phyloP scores from a whole-genome alignment of 2,113 vertebrate species.

The Atlantisia rogersi region DNA sequence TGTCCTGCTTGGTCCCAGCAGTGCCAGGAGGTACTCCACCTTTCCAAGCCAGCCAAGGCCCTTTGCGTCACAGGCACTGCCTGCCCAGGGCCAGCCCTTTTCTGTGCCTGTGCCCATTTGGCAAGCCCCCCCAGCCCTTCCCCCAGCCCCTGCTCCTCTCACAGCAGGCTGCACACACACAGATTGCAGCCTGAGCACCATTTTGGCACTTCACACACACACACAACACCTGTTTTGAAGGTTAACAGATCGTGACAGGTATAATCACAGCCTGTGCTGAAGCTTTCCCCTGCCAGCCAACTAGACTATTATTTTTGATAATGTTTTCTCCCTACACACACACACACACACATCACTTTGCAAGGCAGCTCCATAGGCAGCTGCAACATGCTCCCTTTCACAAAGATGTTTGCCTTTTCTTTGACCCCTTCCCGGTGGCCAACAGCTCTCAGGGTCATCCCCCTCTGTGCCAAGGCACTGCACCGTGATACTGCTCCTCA shows the following conservation, averaged over 20 bases:
- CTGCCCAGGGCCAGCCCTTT: background rate
- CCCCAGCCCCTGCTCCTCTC: background rate
- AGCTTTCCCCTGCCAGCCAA: conserved; percentile 14
- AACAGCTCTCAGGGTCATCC: background rate
- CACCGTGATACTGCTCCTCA: background rate
- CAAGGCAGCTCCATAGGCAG: background rate
- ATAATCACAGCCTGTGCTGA: conserved; percentile 28
- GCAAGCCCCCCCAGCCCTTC: background rate
- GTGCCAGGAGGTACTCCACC: fast-evolving
- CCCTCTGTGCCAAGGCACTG: background rate
- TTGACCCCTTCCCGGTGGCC: background rate
- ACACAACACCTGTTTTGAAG: conserved; percentile 41
- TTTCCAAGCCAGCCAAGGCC: background rate
- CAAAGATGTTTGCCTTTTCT: background rate
- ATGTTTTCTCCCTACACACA: background rate
- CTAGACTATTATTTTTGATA: background rate
- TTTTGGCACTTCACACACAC: background rate
- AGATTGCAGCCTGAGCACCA: background rate
- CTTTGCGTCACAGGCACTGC: background rate
- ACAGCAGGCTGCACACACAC: background rate
- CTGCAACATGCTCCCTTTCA: background rate
- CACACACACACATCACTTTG: background rate
- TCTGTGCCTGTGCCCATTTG: background rate
- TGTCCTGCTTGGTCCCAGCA: background rate
- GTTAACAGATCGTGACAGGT: conserved; percentile 55